A percentile compares a stretch with the other conserved stretches of the same genome.
Conservation (phyloP, 1,140 invertebrate species). For the honey bee (Apis mellifera) region DNA sequence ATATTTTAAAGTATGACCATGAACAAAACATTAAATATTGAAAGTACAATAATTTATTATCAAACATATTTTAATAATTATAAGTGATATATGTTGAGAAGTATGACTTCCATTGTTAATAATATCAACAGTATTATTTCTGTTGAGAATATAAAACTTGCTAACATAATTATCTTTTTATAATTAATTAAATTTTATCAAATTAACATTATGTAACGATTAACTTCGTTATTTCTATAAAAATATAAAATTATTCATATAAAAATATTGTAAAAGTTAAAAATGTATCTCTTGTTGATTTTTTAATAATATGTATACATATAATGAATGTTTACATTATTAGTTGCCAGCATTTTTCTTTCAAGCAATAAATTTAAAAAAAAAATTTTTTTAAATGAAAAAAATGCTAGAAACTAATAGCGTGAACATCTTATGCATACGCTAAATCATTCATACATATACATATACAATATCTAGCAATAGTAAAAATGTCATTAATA, state of each 20-base stretch:
- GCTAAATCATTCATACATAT: too few relatives aligned
- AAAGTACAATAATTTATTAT: constrained; percentile 59
- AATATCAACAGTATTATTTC: constrained; percentile 56
- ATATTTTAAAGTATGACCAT: constrained; percentile 25
- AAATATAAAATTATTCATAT: neutral
- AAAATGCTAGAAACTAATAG: too few relatives aligned
- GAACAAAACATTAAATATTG: constrained; percentile 53
- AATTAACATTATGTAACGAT: neutral
- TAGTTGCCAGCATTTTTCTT: neutral
- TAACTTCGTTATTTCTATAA: constrained; percentile 31
- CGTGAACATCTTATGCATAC: too few relatives aligned
- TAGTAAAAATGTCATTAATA: neutral
- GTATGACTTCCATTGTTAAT: constrained; percentile 29
- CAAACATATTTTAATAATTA: constrained; percentile 49
- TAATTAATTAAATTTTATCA: constrained; percentile 24
- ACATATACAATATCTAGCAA: too few relatives aligned
- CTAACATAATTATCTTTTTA: constrained; percentile 7
- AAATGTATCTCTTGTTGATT: constrained; percentile 32
- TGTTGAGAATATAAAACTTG: neutral
- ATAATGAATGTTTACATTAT: neutral
- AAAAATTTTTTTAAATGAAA: too few relatives aligned
- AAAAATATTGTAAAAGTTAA: constrained; percentile 9
- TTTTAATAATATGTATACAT: constrained; percentile 23
- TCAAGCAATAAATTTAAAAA: constrained; percentile 10
- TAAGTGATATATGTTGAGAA: constrained; percentile 19